phyloP scores from a whole-genome alignment of 2,797 vertebrate species.

The Antennarius maculatus region DNA sequence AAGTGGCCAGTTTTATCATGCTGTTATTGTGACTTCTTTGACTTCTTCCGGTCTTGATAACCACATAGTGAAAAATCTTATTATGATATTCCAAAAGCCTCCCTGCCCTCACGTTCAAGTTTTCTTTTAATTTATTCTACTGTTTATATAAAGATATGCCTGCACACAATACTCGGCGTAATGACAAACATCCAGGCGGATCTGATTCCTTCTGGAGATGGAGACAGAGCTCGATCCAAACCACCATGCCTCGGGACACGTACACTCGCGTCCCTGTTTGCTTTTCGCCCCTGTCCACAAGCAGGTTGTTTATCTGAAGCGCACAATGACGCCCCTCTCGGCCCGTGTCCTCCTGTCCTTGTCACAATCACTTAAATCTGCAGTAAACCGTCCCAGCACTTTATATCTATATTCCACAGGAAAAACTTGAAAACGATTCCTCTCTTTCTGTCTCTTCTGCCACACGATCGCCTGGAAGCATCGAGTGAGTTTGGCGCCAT shows the following conservation, averaged over 20 bases:
- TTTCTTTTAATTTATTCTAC: constrained; percentile 4
- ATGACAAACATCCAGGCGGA: constrained; percentile 19
- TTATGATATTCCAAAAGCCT: too few species aligned
- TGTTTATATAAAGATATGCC: constrained; percentile 33
- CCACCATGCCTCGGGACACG: constrained; percentile 78
- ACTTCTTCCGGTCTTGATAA: too few species aligned
- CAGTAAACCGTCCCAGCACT: constrained; percentile 74
- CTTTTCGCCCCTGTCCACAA: constrained; percentile 67
- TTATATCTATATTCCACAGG: constrained; percentile 63
- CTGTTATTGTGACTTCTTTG: too few species aligned
- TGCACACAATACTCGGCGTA: constrained; percentile 1
- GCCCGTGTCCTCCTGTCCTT: constrained; percentile 57
- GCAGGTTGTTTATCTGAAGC: constrained; percentile 81
- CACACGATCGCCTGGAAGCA: constrained; percentile 52
- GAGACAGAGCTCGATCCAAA: constrained; percentile 45
- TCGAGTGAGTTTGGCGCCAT: constrained; percentile 47
- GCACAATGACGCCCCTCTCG: constrained; percentile 64
- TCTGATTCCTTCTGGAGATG: constrained; percentile 29
- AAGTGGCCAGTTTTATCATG: too few species aligned
- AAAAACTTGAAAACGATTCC: constrained; percentile 43
- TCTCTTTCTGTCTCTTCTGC: constrained; percentile 24
- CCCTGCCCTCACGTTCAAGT: not conserved
- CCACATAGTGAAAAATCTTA: too few species aligned
- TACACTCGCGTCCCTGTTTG: constrained; percentile 77
- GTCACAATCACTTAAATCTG: constrained; percentile 78